These are phyloP conservation scores for Onychostruthus taczanowskii DNA, from an alignment of 2,113 vertebrate genomes.

Conservation along the genomic window DNA sequence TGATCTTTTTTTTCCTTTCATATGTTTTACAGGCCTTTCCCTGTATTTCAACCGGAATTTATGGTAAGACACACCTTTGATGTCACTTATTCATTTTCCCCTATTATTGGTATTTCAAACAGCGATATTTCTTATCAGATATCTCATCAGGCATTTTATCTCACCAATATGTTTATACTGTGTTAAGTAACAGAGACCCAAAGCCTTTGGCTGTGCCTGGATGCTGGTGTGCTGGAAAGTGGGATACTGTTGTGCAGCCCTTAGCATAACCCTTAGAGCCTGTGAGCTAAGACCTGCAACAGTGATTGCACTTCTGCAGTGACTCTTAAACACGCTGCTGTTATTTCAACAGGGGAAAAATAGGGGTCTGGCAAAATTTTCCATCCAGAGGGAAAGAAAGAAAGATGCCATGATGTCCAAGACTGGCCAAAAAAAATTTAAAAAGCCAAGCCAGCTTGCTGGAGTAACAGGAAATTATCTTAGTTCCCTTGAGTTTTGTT, in stretches of 20 bases:
- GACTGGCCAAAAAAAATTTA: background rate
- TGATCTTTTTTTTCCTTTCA: slow-evolving; percentile 5
- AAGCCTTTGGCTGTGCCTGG: background rate
- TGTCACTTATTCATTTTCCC: background rate
- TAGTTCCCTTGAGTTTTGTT: background rate
- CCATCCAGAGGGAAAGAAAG: background rate
- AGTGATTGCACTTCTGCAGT: background rate
- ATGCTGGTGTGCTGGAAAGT: background rate
- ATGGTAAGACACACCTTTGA: slow-evolving; percentile 81
- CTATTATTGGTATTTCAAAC: background rate
- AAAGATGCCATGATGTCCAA: background rate
- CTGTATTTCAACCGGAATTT: slow-evolving; percentile 99
- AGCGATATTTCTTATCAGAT: background rate
- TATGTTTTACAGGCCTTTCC: slow-evolving; percentile 91
- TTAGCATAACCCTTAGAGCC: background rate
- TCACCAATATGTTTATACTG: background rate
- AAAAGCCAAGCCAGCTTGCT: background rate
- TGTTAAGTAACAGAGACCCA: background rate
- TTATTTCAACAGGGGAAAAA: background rate
- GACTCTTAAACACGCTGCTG: background rate
- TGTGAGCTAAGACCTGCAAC: background rate
- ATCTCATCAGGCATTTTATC: background rate
- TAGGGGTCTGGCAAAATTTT: background rate
- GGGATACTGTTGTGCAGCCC: background rate
- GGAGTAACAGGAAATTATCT: background rate